Base-by-base conservation (phyloP, 2,797 vertebrate genomes). In the Parauchenoglanis ngamensis region DNA sequence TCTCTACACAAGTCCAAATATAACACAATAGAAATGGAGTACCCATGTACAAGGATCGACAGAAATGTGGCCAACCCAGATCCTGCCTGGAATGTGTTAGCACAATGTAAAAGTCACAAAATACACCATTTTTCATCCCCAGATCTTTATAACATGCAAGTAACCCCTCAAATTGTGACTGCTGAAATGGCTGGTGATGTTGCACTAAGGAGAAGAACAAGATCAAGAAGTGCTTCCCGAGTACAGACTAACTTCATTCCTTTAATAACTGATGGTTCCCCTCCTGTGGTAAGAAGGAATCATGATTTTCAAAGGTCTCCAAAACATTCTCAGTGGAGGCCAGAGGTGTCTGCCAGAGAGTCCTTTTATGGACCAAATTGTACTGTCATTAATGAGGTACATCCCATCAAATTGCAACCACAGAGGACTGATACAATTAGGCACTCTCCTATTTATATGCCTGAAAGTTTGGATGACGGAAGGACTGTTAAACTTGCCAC, bases 371-470 rank as follows among this genome's bases (percentile, higher is more conserved):
- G 94, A 4, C 94, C 96, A 2, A 93, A 95, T 85, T 94, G 96
- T 89, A 95, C 94, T 0, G 94, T 97, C 46, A 94, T 97, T 90
- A 97, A 97, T 40, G 98, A 98, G 87, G 96, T 98, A 73, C 97
- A 98, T 87, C 98, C 98, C 78, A 96, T 98, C 92, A 98, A 98
- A 90, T 94, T 99, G 87, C 98, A 98, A 94, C 98, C 98, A 0
- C 98, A 98, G 92, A 96, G 96, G 49, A 94, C 95, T 68, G 96
- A 97, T n/a, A 91, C 95, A 56, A 96, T 96, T 88, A 95, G 96
- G 91, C 97, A 98, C 86, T 97, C 97, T 6, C 96, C 97, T 0
- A 94, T 97, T 59, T 98, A 97, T 72, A 91, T 96, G 82, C 89
- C 94, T 70, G 96, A 97, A 87, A 95, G 95, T 92, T 94, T 94